Conservation (phyloP, 2,113 vertebrate genomes). For the Carassius carassius region DNA sequence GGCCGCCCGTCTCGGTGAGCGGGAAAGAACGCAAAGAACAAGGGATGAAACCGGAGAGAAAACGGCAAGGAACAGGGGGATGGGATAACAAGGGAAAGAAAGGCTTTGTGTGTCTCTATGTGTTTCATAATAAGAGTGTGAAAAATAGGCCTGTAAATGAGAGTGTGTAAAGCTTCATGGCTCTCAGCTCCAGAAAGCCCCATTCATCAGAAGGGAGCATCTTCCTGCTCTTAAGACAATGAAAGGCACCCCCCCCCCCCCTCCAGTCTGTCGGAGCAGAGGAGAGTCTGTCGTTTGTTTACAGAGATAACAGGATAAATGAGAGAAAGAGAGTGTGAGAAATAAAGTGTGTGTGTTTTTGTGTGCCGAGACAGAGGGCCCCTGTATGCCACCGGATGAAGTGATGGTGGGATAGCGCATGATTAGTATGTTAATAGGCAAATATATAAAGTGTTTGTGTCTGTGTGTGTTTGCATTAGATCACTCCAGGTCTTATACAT, state of each 20-base stretch:
- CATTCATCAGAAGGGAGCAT: constrained; percentile 75
- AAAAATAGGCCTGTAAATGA: constrained; percentile 73
- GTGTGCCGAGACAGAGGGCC: constrained; percentile 41
- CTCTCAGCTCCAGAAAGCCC: constrained; percentile 69
- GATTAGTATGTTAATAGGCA: constrained; percentile 40
- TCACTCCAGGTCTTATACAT: constrained; percentile 29
- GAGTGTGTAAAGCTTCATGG: constrained; percentile 74
- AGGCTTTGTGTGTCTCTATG: constrained; percentile 26
- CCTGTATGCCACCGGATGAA: constrained; percentile 34
- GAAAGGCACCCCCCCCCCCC: constrained; percentile 54
- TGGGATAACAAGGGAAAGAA: constrained; percentile 35
- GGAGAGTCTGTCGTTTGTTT: constrained; percentile 68
- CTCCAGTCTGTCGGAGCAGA: constrained; percentile 52
- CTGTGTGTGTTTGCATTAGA: constrained; percentile 32
- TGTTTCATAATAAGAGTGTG: constrained; percentile 69
- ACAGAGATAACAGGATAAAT: constrained; percentile 70
- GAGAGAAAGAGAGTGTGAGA: constrained; percentile 58
- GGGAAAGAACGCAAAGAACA: constrained; percentile 68
- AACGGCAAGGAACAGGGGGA: constrained; percentile 16
- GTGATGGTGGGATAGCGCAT: constrained; percentile 32
- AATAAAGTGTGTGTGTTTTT: constrained; percentile 31
- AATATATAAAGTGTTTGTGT: constrained; percentile 37
- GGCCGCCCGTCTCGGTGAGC: constrained; percentile 64
- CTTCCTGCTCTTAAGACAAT: constrained; percentile 68
- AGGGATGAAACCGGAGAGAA: constrained; percentile 34